phyloP scores from a whole-genome alignment of 1,140 invertebrate species.

The Tetramorium simillimum region DNA sequence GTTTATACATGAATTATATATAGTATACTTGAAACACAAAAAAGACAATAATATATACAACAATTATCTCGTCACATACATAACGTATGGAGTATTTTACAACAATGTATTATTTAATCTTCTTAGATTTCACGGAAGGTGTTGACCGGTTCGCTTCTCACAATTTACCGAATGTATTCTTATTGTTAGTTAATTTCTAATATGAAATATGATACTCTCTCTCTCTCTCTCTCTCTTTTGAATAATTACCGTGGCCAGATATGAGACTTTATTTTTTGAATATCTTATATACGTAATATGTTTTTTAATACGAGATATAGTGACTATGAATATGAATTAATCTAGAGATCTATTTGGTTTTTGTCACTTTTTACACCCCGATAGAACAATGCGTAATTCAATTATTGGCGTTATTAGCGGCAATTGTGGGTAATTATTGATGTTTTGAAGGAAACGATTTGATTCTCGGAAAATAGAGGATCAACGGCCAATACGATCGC shows the following conservation, averaged over 20 bases:
- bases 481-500: background rate
- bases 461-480: constrained; percentile 5
- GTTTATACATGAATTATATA: too few relatives aligned
- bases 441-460: constrained; percentile 18
- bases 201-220: background rate
- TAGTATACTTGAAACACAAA: background rate
- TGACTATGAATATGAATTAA: background rate
- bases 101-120: background rate
- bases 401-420: background rate
- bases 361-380: background rate
- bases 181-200: background rate
- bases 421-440: background rate
- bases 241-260: background rate
- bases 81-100: background rate
- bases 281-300: background rate
- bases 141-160: background rate
- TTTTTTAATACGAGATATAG: background rate
- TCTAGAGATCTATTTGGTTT: constrained; percentile 11
- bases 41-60: background rate
- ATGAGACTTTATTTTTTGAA: background rate
- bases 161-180: background rate
- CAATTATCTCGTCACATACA: background rate
- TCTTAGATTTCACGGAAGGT: background rate
- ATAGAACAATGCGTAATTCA: background rate
- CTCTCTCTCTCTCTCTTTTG: too few relatives aligned